Base-by-base conservation (phyloP, 2,797 vertebrate genomes). In the Sebastes baramenuke region DNA sequence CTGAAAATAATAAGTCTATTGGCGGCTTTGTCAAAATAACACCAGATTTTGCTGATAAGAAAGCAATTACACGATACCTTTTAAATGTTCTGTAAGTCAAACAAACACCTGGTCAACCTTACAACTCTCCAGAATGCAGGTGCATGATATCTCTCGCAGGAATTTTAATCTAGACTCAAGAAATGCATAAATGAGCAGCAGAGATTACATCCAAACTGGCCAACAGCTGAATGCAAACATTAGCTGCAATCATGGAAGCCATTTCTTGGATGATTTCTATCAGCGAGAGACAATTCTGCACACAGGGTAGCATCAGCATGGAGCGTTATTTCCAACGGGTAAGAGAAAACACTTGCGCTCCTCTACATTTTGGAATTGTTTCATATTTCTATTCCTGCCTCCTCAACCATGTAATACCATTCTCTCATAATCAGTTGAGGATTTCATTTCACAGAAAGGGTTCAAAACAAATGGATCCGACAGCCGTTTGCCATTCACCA, bases 361-460 rank as follows among this genome's bases (percentile, higher is more conserved):
- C 73, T 79, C 81, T 9, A 75, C 85, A 77, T 88, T 88, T 87
- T 71, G 70, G 83, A 89, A 80, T 87, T 83, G 87, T 90, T 92
- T 92, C 85, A 83, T 88, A 86, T 88, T 91, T 90, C 89, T 79
- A 75, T 86, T 81, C 78, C 88, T 91, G 88, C 84, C 80, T 92
- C 87, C 89, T 93, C 90, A 92, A 82, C 87, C 90, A 90, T 94
- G 91, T 93, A 93, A 95, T 94, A 73, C 87, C 80, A 92, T 94
- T 93, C 90, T 86, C 71, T 89, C 80, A 83, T 92, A 91, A 94
- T 93, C 94, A 93, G 88, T 87, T 88, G 89, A 89, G 93, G 90
- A 93, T 95, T 94, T 94, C 84, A 94, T 94, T 93, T 94, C 86
- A 91, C 89, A 88, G 86, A 90, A 90, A 90, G 84, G 77, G 83